phyloP scores from a whole-genome alignment of 2,113 vertebrate genomes.

The Phrynosoma blainvillii region DNA sequence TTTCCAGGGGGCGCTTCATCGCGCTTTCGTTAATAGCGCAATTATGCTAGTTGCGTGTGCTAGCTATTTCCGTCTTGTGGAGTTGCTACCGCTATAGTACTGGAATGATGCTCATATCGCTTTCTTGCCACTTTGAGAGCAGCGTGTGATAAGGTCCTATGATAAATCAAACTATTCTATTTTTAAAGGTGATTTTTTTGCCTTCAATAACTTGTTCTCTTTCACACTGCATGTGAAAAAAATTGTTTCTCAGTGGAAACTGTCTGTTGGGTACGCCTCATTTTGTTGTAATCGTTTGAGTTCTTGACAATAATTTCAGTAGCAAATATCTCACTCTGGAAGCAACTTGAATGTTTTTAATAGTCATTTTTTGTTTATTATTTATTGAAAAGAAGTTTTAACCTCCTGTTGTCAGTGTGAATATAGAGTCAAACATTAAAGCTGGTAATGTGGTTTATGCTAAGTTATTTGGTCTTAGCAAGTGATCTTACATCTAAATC shows the following conservation, averaged over 20 bases:
- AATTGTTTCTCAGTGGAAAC: slow-evolving; percentile 15
- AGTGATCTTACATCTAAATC: not conserved
- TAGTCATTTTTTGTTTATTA: not conserved
- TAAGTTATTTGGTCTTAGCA: not conserved
- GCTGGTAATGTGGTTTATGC: not conserved
- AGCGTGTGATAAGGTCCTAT: slow-evolving; percentile 1
- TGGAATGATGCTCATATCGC: not conserved
- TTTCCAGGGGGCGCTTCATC: no score
- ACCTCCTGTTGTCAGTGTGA: not conserved
- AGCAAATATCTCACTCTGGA: not conserved
- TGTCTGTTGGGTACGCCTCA: not conserved
- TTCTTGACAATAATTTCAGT: not conserved
- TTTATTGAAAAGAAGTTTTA: not conserved
- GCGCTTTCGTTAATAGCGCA: no score
- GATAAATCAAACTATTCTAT: not conserved
- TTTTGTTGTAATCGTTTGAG: not conserved
- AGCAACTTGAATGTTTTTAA: slow-evolving; percentile 1
- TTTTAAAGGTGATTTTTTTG: slow-evolving; percentile 10
- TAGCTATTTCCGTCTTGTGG: no score
- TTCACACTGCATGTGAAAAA: not conserved
- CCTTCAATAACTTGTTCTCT: not conserved
- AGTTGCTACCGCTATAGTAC: no score
- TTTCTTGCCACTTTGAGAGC: no score
- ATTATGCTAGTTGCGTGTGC: no score
- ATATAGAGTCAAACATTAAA: not conserved